Conservation (phyloP, 2,113 vertebrate genomes). For the Vulpes vulpes region DNA sequence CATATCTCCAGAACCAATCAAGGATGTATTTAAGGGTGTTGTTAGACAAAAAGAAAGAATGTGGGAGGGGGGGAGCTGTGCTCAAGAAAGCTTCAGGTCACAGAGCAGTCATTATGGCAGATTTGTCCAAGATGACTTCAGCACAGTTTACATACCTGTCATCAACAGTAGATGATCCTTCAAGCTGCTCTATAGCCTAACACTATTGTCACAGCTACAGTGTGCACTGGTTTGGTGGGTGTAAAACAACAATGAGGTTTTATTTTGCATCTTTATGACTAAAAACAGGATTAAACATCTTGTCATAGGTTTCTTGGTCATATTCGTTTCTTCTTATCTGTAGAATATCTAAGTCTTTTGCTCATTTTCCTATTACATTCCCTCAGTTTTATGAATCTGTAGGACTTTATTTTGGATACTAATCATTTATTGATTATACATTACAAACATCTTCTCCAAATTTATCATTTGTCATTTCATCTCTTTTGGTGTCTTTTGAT, state of each 20-base stretch:
- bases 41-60: background rate
- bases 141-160: background rate
- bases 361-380: background rate
- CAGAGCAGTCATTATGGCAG: background rate
- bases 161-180: background rate
- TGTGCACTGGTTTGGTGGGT: background rate
- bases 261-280: constrained; percentile 39
- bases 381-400: background rate
- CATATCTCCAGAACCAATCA: background rate
- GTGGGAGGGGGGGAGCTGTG: background rate
- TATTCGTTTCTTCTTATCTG: background rate
- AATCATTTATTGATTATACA: background rate
- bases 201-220: background rate
- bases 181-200: background rate
- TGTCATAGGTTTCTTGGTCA: background rate
- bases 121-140: background rate
- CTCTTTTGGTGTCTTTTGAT: background rate
- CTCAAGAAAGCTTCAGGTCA: background rate
- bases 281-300: background rate
- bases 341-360: constrained; percentile 27
- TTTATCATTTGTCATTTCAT: background rate
- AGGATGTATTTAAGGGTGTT: background rate
- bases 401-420: background rate
- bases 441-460: background rate
- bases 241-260: background rate